Evolutionary conservation across 2,797 vertebrate genomes (phyloP), one percentile per base, ranked within the genome.

Genomic region (Hoplostethus atlanticus): DNA sequence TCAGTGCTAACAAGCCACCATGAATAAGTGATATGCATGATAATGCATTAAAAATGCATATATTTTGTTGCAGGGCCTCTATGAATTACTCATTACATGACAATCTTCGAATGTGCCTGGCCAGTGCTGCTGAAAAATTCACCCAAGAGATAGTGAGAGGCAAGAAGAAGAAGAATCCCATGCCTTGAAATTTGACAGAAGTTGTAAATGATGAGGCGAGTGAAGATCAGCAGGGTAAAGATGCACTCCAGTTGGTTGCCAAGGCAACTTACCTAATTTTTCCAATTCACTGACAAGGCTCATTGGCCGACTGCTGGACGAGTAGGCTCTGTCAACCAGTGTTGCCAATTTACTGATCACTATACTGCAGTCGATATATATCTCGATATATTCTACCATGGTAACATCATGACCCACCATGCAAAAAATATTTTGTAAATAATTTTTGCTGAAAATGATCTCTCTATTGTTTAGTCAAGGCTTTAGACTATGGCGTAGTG

Each of bases 1-100:
- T 64, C 60, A 55, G 5, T 53, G 62, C 67, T 68, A 40, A 52
- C 69, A 72, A 42, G 67, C 46, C 67, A 73, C 50, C 73, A 84
- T 92, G 72, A 91, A 91, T 89, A 79, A 86, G 84, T 87, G 16
- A 92, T 83, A 64, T 47, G 54, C 53, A 73, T 85, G 72, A 79
- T 85, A 86, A 91, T 76, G 30, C 71, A 83, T 89, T 70, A 86
- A 89, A 89, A 82, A 91, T 92, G 72, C 61, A 91, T 83, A 48
- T 60, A 73, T 82, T 76, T 87, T 89, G 85, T 81, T 72, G 60
- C 67, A 69, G 64, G 68, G 64, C 68, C 59, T 73, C 30, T 83
- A 88, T 90, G 51, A 87, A 90, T 90, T 75, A 75, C 55, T 84
- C 53, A 87, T 84, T 68, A 72, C 50, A 56, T 58, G 61, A 77